A percentile compares a stretch with the other conserved stretches of the same genome.
These are phyloP conservation scores for Aphelenchoides besseyi DNA, from an alignment of 1,140 invertebrate genomes.

Conservation along the genomic window DNA sequence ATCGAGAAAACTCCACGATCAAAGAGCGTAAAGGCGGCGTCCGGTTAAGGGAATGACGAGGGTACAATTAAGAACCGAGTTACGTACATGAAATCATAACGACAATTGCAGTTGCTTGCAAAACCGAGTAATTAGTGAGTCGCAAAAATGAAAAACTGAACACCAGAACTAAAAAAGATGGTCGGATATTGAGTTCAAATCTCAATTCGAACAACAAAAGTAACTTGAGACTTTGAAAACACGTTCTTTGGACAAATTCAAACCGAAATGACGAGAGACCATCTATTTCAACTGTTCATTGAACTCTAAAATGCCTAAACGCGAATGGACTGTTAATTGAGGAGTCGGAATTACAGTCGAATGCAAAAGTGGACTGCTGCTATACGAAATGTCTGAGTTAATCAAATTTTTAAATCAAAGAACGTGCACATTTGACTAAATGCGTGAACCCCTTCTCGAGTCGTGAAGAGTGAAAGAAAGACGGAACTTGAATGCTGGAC, in stretches of 20 bases:
- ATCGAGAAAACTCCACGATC: not conserved
- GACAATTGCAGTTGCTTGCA: not conserved
- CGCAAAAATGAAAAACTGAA: too few species aligned
- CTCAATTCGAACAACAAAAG: not conserved
- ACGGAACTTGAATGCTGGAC: too few species aligned
- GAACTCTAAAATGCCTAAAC: not conserved
- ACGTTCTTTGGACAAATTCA: not conserved
- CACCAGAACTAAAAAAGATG: too few species aligned
- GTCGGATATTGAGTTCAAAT: too few species aligned
- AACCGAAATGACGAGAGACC: not conserved
- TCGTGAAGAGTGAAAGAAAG: too few species aligned
- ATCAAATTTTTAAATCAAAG: not conserved
- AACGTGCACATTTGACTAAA: too few species aligned
- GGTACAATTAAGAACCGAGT: not conserved
- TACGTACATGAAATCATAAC: not conserved
- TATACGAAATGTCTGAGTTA: not conserved
- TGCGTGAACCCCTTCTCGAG: too few species aligned
- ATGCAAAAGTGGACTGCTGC: not conserved
- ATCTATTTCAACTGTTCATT: not conserved
- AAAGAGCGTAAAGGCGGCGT: not conserved
- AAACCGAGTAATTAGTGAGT: too few species aligned
- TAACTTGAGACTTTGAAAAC: not conserved
- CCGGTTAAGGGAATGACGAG: not conserved
- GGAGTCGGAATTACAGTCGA: not conserved
- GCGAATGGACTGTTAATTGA: not conserved